phyloP scores from a whole-genome alignment of 2,797 vertebrate genomes.

The Artibeus jamaicensis region DNA sequence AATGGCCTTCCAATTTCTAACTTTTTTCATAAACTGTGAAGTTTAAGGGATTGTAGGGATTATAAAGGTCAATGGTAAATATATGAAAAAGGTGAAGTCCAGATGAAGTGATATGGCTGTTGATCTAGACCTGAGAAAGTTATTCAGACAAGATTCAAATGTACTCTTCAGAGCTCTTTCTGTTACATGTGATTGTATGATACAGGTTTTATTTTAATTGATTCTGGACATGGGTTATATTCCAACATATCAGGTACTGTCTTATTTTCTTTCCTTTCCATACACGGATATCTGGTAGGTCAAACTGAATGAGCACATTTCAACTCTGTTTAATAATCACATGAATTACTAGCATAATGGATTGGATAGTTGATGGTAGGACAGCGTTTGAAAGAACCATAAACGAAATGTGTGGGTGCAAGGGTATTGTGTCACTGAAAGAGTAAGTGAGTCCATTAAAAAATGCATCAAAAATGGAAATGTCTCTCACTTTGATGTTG shows the following conservation, averaged over 20 bases:
- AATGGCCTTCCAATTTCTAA: neutral
- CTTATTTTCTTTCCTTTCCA: neutral
- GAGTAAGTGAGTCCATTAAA: neutral
- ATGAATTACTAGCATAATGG: neutral
- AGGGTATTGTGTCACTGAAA: neutral
- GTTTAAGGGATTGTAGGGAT: neutral
- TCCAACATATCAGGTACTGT: neutral
- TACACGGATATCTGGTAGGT: neutral
- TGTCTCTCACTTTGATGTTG: neutral
- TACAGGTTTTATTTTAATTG: neutral
- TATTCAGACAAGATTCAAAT: neutral
- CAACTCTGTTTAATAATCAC: conserved; percentile 14
- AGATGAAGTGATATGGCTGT: neutral
- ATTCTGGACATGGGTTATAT: neutral
- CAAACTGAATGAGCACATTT: neutral
- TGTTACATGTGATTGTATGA: neutral
- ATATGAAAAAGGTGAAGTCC: neutral
- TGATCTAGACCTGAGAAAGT: neutral
- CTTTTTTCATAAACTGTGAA: neutral
- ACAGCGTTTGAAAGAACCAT: neutral
- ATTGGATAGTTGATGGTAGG: neutral
- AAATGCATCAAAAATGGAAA: conserved; percentile 24
- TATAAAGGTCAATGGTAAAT: neutral
- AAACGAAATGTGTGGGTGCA: neutral
- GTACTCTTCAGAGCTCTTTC: neutral